Evolutionary conservation across 2,888 invertebrate species (phyloP), one percentile per base, ranked within the genome.

Genomic region (Philopedon plagiatum): DNA sequence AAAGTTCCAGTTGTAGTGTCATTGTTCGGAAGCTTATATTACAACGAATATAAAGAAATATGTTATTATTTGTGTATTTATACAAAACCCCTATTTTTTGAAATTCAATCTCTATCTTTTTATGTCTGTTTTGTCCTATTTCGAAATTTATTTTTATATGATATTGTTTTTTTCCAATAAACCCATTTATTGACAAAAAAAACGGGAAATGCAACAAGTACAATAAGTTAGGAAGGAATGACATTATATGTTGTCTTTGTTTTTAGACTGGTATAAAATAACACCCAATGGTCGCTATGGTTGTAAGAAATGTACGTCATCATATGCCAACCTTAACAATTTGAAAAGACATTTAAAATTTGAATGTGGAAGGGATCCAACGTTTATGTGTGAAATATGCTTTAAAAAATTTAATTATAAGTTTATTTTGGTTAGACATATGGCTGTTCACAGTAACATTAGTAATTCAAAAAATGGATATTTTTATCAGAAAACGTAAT

Each of bases 271-370:
- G 15, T 67, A 51, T 23, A 37, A 18, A 18, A 11, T 46, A 37
- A 34, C 46, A 4, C n/a, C 9, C 1, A 57, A 69, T 11, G 68
- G 68, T 5, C 68, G 75, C 2, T 76, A 60, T 58, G 75, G 64
- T 1, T 76, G 76, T 37, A 73, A 71, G 37, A 76, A 71, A 49
- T 81, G 81, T 60, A 60, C 65, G 29, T 78, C 80, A 57, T 77
- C 79, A 9, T 82, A 82, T 63, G 78, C 79, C 5, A 76, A 79
- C 23, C 69, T 76, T 23, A 78, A 78, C 54, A 81, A 78, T 26
- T 88, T 93, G 79, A 88, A 91, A 80, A 88, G 93, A 79, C 93
- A 93, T 82, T 86, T 90, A 61, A 91, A 90, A 57, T 91, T 90
- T 79, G 91, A 91, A 80, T 91, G 91, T 79, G 71, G 74, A 34